These are phyloP conservation scores for Bucco capensis DNA, from an alignment of 2,113 vertebrate genomes.

Conservation along the genomic window DNA sequence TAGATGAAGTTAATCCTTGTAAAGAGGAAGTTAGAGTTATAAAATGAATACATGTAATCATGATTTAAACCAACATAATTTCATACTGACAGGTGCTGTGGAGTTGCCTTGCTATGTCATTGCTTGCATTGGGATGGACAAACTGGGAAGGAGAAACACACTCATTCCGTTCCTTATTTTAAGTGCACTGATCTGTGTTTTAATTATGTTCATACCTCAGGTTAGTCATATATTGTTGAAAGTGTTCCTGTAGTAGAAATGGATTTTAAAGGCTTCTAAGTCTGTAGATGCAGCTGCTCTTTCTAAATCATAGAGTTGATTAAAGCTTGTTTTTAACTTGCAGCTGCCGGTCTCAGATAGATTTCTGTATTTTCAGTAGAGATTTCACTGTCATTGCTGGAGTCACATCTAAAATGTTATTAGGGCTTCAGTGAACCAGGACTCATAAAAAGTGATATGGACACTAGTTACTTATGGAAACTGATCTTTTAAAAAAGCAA, in stretches of 20 bases:
- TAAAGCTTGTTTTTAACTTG: neutral
- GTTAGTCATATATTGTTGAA: conserved; percentile 62
- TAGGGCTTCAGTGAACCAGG: neutral
- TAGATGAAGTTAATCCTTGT: neutral
- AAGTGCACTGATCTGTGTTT: conserved; percentile 78
- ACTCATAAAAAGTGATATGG: neutral
- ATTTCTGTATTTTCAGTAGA: conserved; percentile 1
- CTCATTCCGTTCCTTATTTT: conserved; percentile 81
- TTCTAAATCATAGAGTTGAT: neutral
- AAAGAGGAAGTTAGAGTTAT: conserved; percentile 5
- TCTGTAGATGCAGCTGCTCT: neutral
- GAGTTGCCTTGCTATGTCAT: conserved; percentile 88
- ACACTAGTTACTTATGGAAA: neutral
- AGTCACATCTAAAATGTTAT: neutral
- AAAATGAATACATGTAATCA: neutral
- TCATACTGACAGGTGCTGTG: conserved; percentile 80
- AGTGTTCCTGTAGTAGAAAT: neutral
- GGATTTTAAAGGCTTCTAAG: neutral
- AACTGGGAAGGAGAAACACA: conserved; percentile 85
- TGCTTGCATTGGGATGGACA: conserved; percentile 84
- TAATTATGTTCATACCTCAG: conserved; percentile 82
- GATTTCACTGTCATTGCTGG: neutral
- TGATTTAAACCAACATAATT: conserved; percentile 19
- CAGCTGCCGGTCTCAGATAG: neutral
- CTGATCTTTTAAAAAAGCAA: neutral